Evolutionary conservation across 2,797 vertebrate genomes (phyloP).

Genomic region (Sphaeramia orbicularis): DNA sequence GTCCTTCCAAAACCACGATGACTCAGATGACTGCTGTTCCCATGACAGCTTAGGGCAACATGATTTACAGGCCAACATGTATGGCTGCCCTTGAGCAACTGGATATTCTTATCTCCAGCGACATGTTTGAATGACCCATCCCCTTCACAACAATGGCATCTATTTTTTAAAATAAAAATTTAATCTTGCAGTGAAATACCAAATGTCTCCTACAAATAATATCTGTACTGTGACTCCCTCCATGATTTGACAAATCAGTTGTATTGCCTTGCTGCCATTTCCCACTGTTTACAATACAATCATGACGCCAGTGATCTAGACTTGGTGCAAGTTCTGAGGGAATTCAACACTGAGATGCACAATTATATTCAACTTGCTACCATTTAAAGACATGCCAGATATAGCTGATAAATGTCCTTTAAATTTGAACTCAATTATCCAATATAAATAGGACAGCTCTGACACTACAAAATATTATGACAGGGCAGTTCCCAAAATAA

Average conservation of each 20-base stretch:
- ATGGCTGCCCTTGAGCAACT: constrained; percentile 66
- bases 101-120: constrained; percentile 35
- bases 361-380: constrained; percentile 19
- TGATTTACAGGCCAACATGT: constrained; percentile 75
- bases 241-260: constrained; percentile 43
- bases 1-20: constrained; percentile 66
- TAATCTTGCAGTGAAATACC: constrained; percentile 25
- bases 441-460: constrained; percentile 14
- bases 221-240: constrained; percentile 14
- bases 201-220: constrained; percentile 38
- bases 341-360: constrained; percentile 1
- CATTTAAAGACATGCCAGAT: neutral
- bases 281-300: constrained; percentile 29
- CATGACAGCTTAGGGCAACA: constrained; percentile 66
- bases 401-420: neutral
- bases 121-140: constrained; percentile 32
- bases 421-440: neutral
- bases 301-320: constrained; percentile 23
- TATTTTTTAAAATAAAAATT: constrained; percentile 11
- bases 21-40: constrained; percentile 63
- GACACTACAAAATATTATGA: neutral
- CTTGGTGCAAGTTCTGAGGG: constrained; percentile 10
- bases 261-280: constrained; percentile 33
- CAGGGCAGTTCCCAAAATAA: neutral
- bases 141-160: constrained; percentile 15